These are phyloP conservation scores for Poecilia velifera DNA, from an alignment of 2,797 vertebrate species.

Conservation along the genomic window DNA sequence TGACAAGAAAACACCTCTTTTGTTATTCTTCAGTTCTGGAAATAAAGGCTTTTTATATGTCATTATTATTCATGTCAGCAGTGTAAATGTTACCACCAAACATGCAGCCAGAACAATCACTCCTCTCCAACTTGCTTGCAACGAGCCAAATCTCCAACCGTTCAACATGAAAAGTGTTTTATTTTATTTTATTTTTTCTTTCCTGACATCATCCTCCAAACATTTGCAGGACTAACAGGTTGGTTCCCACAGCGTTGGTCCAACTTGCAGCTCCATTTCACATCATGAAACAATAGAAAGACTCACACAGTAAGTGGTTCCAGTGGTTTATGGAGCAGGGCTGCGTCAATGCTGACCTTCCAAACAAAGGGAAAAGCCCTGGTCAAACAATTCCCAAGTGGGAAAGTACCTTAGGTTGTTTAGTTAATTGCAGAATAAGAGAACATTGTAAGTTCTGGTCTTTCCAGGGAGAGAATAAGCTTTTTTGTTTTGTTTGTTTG, in stretches of 20 bases:
- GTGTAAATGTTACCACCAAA: background rate
- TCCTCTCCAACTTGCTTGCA: background rate
- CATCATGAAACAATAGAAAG: constrained; percentile 4
- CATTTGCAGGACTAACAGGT: background rate
- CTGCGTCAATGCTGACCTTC: constrained; percentile 4
- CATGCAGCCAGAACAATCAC: background rate
- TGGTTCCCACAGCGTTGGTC: background rate
- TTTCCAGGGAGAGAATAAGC: background rate
- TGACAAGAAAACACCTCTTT: background rate
- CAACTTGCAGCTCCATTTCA: constrained; percentile 2
- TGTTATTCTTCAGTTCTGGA: background rate
- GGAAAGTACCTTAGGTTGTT: background rate
- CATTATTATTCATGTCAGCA: constrained; percentile 2
- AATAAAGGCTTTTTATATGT: background rate
- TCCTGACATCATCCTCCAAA: constrained; percentile 7
- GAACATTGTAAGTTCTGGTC: background rate
- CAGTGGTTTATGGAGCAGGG: constrained; percentile 15
- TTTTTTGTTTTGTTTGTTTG: background rate
- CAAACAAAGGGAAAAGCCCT: background rate
- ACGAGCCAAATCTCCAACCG: background rate
- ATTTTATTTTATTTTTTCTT: background rate
- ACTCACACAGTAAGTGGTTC: background rate
- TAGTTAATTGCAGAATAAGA: constrained; percentile 1
- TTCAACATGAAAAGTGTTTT: background rate
- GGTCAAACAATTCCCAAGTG: background rate